Percentiles rank a stretch among this genome's conserved stretches.
Evolutionary conservation across 2,797 vertebrate genomes (phyloP).

Genomic region (Prunella strophiata): DNA sequence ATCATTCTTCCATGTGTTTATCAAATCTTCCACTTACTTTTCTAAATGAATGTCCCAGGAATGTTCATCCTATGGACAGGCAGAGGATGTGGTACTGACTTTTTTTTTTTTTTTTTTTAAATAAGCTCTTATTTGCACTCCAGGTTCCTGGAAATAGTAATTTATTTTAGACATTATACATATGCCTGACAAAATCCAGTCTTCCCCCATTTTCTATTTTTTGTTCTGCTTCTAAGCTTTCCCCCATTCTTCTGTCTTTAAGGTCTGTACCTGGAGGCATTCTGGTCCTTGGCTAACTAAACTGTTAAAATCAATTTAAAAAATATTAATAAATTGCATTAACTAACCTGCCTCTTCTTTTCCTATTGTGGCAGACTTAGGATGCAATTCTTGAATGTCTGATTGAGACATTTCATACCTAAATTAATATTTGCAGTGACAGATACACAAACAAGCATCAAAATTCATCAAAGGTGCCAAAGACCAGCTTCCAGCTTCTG

Average conservation of each 20-base stretch:
- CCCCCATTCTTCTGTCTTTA: not conserved
- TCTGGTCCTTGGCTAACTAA: not conserved
- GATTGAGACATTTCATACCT: not conserved
- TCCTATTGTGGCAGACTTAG: not conserved
- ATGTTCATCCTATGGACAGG: slow-evolving; percentile 11
- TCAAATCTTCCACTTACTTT: slow-evolving; percentile 24
- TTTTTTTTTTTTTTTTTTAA: not conserved
- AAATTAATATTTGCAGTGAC: not conserved
- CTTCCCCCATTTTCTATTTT: not conserved
- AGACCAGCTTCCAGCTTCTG: not conserved
- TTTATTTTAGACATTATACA: not conserved
- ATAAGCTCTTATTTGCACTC: not conserved
- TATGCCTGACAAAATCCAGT: not conserved
- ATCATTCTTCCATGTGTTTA: not conserved
- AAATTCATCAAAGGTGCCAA: not conserved
- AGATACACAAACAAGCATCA: not conserved
- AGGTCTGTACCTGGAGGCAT: not conserved
- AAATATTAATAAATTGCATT: not conserved
- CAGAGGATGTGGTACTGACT: slow-evolving; percentile 12
- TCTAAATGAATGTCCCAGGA: slow-evolving; percentile 12
- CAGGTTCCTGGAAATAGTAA: not conserved
- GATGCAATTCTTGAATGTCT: not conserved
- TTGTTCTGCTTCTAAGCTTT: not conserved
- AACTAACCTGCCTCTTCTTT: not conserved
- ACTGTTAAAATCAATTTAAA: not conserved